Percentiles rank a stretch among this genome's conserved stretches.
Evolutionary conservation across 1,140 invertebrate species (phyloP).

Genomic region (Pomacea maculata): DNA sequence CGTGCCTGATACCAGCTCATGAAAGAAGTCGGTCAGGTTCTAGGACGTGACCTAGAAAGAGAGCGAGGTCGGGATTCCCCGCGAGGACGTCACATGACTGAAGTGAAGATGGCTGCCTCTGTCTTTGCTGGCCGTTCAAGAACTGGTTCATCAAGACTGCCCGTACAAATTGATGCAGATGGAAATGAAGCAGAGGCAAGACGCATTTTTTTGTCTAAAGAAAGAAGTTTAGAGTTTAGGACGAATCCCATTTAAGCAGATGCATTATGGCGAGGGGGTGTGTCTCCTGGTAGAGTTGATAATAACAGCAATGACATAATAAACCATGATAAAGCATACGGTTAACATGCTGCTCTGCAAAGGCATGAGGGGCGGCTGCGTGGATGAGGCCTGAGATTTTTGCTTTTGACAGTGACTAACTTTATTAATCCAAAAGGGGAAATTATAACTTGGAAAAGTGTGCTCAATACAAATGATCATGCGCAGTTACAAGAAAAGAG

Average conservation of each 20-base stretch:
- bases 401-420: too few relatives aligned
- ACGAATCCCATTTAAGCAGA: not conserved
- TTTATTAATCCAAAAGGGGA: too few relatives aligned
- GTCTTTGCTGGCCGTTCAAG: slow-evolving; percentile 55
- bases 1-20: slow-evolving; percentile 23
- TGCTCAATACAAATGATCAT: too few relatives aligned
- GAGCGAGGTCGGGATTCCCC: slow-evolving; percentile 9
- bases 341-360: too few relatives aligned
- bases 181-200: slow-evolving; percentile 58
- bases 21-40: slow-evolving; percentile 1
- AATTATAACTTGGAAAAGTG: too few relatives aligned
- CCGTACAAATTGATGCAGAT: slow-evolving; percentile 52
- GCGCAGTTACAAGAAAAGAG: too few relatives aligned
- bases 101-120: slow-evolving; percentile 56
- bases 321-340: too few relatives aligned
- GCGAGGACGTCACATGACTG: slow-evolving; percentile 22
- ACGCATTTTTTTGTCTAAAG: not conserved
- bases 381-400: too few relatives aligned
- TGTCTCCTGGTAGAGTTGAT: not conserved
- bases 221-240: not conserved
- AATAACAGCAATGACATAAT: not conserved
- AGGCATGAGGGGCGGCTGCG: too few relatives aligned
- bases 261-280: not conserved
- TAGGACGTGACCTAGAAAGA: not conserved
- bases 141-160: slow-evolving; percentile 46